A percentile compares a stretch with the other conserved stretches of the same genome.
Evolutionary conservation across 2,888 invertebrate species (phyloP).

Genomic region (Brenthis hecate): DNA sequence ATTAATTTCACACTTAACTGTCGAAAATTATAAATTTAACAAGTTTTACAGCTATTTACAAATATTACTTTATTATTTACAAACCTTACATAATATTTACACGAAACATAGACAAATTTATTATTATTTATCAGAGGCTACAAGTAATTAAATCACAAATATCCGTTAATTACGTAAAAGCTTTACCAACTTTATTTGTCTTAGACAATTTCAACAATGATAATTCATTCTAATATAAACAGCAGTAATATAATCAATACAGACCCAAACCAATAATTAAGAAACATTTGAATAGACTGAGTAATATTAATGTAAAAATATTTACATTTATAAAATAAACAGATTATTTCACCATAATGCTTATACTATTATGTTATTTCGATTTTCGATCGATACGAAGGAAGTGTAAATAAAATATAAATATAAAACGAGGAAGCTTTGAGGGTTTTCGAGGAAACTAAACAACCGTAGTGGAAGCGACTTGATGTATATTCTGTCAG

Average conservation of each 20-base stretch:
- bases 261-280: no score
- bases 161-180: constrained; percentile 2
- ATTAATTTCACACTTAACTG: constrained; percentile 28
- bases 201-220: constrained; percentile 31
- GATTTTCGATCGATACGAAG: constrained; percentile 20
- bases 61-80: constrained; percentile 30
- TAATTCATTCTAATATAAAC: constrained; percentile 3
- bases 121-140: constrained; percentile 4
- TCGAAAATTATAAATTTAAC: constrained; percentile 28
- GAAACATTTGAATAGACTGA: no score
- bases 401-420: constrained; percentile 28
- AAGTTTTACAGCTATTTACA: constrained; percentile 34
- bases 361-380: constrained; percentile 28
- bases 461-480: constrained; percentile 21
- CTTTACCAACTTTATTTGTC: constrained; percentile 22
- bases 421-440: constrained; percentile 21
- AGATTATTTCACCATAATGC: constrained; percentile 18
- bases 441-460: constrained; percentile 27
- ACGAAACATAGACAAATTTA: constrained; percentile 9
- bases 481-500: constrained; percentile 26
- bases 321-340: not conserved
- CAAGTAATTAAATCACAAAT: constrained; percentile 19
- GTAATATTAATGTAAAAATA: no score
- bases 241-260: no score
- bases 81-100: constrained; percentile 33